A percentile compares a stretch with the other conserved stretches of the same genome.
Evolutionary conservation across 1,140 invertebrate species (phyloP).

Genomic region (Dreissena rostriformis): DNA sequence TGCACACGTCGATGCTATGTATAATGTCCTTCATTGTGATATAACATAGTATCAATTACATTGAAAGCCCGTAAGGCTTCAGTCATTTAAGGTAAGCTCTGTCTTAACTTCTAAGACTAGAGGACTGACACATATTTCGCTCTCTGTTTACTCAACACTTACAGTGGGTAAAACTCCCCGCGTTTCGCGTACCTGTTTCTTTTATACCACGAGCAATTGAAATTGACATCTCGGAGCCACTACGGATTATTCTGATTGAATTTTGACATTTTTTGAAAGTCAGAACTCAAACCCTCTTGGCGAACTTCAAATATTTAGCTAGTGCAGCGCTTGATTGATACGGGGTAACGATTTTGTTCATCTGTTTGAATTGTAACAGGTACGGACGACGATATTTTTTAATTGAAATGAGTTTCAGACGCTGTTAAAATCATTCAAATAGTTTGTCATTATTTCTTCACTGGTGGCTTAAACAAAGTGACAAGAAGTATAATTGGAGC

Average conservation of each 20-base stretch:
- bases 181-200: too few species aligned
- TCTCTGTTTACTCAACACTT: conserved; percentile 36
- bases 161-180: too few species aligned
- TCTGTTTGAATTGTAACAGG: conserved; percentile 38
- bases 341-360: conserved; percentile 17
- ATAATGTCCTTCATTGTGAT: too few species aligned
- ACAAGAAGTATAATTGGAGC: conserved; percentile 21
- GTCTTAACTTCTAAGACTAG: background rate
- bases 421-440: background rate
- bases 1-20: too few species aligned
- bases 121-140: conserved; percentile 38
- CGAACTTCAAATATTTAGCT: conserved; percentile 38
- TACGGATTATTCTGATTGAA: conserved; percentile 26
- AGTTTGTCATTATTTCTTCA: conserved; percentile 10
- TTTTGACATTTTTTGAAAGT: conserved; percentile 54
- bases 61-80: too few species aligned
- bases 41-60: too few species aligned
- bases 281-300: conserved; percentile 17
- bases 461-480: conserved; percentile 20
- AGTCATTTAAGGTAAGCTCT: background rate
- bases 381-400: background rate
- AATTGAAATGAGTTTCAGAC: background rate
- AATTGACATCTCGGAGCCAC: too few species aligned
- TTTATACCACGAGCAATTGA: too few species aligned
- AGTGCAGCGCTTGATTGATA: conserved; percentile 13